Conservation (phyloP, 2,113 vertebrate genomes). For the Carassius auratus region DNA sequence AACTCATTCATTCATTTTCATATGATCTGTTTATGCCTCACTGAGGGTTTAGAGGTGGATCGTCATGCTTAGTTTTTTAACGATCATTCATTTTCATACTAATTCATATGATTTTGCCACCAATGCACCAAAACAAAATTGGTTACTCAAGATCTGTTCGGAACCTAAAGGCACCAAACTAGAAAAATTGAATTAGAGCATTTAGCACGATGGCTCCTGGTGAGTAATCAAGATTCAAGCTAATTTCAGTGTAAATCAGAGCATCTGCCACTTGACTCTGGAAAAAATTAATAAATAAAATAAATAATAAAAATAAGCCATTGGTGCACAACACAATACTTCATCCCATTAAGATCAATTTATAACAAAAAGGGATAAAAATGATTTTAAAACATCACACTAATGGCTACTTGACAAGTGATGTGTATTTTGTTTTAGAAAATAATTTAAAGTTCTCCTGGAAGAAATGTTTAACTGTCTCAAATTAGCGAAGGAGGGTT, state of each 20-base stretch:
- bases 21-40: not conserved
- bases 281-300: not conserved
- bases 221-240: constrained; percentile 67
- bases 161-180: constrained; percentile 53
- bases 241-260: constrained; percentile 55
- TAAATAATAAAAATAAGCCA: constrained; percentile 8
- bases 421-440: not conserved
- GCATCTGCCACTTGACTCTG: constrained; percentile 52
- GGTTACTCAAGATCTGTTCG: not conserved
- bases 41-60: not conserved
- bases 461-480: constrained; percentile 46
- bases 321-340: constrained; percentile 48
- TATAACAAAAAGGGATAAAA: not conserved
- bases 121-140: not conserved
- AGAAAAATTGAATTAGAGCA: constrained; percentile 58
- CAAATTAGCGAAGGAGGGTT: constrained; percentile 41
- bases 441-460: constrained; percentile 30
- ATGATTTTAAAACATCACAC: not conserved
- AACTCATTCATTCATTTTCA: not conserved
- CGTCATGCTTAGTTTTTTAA: no score
- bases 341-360: constrained; percentile 55
- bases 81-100: no score
- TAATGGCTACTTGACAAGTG: constrained; percentile 11
- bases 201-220: constrained; percentile 50
- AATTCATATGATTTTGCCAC: not conserved